Evolutionary conservation across 2,113 vertebrate species (phyloP), one percentile per base, ranked within the genome.

Genomic region (Forbesichthys papilliferus): DNA sequence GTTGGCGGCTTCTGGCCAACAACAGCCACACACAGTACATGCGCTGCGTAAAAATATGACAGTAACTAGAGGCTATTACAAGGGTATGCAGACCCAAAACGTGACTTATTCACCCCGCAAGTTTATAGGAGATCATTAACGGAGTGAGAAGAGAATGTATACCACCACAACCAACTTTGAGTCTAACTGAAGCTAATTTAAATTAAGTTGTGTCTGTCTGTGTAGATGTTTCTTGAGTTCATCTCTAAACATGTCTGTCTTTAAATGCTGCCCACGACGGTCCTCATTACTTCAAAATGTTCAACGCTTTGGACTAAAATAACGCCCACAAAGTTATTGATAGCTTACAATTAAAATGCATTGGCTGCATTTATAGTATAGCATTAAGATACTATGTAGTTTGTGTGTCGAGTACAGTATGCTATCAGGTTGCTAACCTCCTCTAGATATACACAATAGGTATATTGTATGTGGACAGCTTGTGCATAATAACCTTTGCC

Each of bases 1-100:
- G 79, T 83, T 69, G 69, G 82, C 84, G 70, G 81, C 79, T 77
- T 61, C 48, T 33, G 58, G 81, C 79, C 82, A 85, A 80, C 75
- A 71, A 73, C 68, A 53, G 55, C 58, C 42, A 51, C 47, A 48
- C 9, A 10, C 46, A 6, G 46, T 27, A 27, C 27, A 27, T 27
- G 27, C 5, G 36, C 36, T 42, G 36, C 36, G 55, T 3, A 34
- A 16, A 16, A 33, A 5, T 27, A 8, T 8, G 11, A 54, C 64
- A 7, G 62, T 49, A 78, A 81, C 73, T 74, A 61, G 56, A 76
- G 49, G 73, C 70, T 75, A 82, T 85, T 75, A 76, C 75, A 77
- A 74, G 65, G 46, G n/a, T 36, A 57, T 1, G 20, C 54, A 48
- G 68, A 74, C 72, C 82, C 18, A 3, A 74, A 65, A 57, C 58